Conservation (phyloP, 2,113 vertebrate species). For the Porphyrio hochstetteri region DNA sequence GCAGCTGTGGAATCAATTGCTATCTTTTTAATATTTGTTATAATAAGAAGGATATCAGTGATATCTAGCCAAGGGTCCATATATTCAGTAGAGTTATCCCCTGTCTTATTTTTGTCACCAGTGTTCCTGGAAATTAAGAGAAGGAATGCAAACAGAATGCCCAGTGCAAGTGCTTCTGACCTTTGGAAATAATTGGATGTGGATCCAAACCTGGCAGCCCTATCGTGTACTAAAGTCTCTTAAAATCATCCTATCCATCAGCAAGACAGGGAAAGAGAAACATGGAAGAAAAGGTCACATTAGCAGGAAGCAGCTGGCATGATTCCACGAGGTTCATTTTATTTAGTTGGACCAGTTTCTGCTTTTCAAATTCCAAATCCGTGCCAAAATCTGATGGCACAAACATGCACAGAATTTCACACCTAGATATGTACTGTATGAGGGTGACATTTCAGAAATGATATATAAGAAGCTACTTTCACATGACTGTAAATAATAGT, state of each 20-base stretch:
- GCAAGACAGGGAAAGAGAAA: conserved; percentile 16
- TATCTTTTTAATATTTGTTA: not conserved
- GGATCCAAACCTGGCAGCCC: conserved; percentile 23
- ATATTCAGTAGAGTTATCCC: not conserved
- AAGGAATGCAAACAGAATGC: not conserved
- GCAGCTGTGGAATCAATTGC: not conserved
- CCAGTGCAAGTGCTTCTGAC: conserved; percentile 28
- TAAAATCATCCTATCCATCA: conserved; percentile 58
- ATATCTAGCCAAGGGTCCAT: not conserved
- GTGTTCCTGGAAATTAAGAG: conserved; percentile 21
- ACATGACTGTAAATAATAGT: conserved; percentile 23
- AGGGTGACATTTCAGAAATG: conserved; percentile 42
- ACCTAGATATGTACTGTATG: not conserved
- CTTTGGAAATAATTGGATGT: conserved; percentile 53
- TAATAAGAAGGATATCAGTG: not conserved
- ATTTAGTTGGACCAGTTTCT: conserved; percentile 11
- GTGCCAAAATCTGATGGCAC: not conserved
- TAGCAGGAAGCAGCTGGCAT: conserved; percentile 9
- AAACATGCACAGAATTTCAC: conserved; percentile 28
- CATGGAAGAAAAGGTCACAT: conserved; percentile 52
- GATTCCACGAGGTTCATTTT: not conserved
- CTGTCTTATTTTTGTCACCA: not conserved
- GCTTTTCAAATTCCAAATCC: conserved; percentile 5
- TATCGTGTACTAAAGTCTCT: conserved; percentile 21
- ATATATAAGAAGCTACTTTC: conserved; percentile 13